A percentile compares a stretch with the other conserved stretches of the same genome.
Evolutionary conservation across 2,888 invertebrate genomes (phyloP).

Genomic region (Entomobrya proxima): DNA sequence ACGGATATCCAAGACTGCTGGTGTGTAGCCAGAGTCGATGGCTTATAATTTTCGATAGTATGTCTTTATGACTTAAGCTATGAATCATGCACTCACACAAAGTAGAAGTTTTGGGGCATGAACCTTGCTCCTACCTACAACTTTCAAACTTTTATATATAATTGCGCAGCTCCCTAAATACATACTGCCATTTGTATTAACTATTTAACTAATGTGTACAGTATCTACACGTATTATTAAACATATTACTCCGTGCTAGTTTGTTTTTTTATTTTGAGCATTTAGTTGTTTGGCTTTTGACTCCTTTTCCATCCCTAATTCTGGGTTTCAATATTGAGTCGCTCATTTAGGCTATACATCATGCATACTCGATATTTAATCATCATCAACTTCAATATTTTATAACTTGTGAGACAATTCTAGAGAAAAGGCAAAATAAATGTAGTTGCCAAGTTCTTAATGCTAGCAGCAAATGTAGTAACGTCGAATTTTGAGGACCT

Average conservation of each 20-base stretch:
- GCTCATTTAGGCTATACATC: conserved; percentile 45
- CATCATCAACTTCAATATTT: conserved; percentile 60
- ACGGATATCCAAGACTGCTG: background rate
- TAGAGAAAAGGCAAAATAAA: background rate
- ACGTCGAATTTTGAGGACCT: too few relatives aligned
- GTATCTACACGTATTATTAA: too few relatives aligned
- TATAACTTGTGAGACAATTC: background rate
- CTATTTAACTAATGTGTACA: background rate
- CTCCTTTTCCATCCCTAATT: background rate
- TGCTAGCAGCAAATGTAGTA: background rate
- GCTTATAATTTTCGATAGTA: conserved; percentile 1
- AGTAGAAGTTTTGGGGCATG: background rate
- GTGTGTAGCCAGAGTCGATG: background rate
- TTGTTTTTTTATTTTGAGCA: too few relatives aligned
- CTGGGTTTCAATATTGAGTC: background rate
- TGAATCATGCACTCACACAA: background rate
- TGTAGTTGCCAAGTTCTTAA: background rate
- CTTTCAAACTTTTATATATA: background rate
- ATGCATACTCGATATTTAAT: conserved; percentile 69
- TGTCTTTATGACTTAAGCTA: background rate
- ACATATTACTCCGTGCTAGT: too few relatives aligned
- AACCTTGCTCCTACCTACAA: background rate
- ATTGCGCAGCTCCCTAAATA: background rate
- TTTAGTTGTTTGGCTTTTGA: background rate
- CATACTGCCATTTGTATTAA: background rate